Evolutionary conservation across 2,888 invertebrate genomes (phyloP).

Genomic region (Caenorhabditis sp.): DNA sequence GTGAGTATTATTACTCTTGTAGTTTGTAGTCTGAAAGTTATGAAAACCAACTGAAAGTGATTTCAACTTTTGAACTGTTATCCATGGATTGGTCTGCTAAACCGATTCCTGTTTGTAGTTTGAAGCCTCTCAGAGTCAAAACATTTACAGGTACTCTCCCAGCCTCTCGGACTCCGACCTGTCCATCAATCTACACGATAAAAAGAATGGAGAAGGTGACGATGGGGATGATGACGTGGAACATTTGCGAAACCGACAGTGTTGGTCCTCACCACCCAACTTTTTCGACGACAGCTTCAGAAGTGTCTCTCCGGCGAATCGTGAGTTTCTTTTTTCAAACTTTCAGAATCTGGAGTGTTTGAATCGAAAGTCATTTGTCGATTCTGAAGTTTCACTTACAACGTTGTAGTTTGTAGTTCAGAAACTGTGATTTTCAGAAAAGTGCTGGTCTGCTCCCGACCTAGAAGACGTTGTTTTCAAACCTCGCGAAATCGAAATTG

Average conservation of each 20-base stretch:
- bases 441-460: conserved; percentile 66
- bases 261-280: conserved; percentile 72
- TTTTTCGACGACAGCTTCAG: conserved; percentile 59
- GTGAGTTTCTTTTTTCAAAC: conserved; percentile 32
- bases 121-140: not conserved
- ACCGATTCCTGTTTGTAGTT: not conserved
- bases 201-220: not conserved
- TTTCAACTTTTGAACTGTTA: no score
- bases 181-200: conserved; percentile 40
- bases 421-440: conserved; percentile 11
- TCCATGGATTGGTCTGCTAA: not conserved
- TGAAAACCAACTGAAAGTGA: no score
- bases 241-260: conserved; percentile 14
- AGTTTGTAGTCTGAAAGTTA: conserved; percentile 2
- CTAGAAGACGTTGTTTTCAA: conserved; percentile 36
- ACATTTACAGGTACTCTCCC: conserved; percentile 58
- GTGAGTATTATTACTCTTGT: not conserved
- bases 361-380: no score
- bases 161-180: conserved; percentile 51
- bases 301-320: conserved; percentile 40
- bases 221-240: conserved; percentile 14
- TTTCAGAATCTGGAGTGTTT: no score
- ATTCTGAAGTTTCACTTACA: no score
- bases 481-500: not conserved
- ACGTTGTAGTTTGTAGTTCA: conserved; percentile 7